Base-by-base conservation (phyloP, 2,113 vertebrate species). In the Microcebus griseorufus region DNA sequence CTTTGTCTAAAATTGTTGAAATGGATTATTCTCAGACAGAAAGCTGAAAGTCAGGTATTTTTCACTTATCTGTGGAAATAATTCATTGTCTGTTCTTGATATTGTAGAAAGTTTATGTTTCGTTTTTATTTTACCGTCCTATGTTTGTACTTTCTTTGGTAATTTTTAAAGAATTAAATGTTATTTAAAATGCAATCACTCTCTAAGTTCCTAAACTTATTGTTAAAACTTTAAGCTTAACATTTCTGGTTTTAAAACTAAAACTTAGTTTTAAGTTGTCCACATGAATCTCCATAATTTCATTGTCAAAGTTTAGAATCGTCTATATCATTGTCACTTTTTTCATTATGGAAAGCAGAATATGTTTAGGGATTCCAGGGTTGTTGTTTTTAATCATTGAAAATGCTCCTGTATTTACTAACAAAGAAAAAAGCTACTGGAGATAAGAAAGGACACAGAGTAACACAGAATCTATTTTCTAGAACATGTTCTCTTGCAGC, bases 301-400 rank as follows among this genome's bases (percentile, higher is more conserved):
- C 76, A 34, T 83, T 97, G 37, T 93, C 69, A 86, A 51, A 73
- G 85, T 96, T 86, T 90, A 23, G 42, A 91, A 88, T 64, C 32
- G 3, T 55, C 80, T 69, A 20, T 84, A 81, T 48, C n/a, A 69
- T 53, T 55, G 29, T 39, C 32, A 70, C 7, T 78, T 58, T 75
- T 65, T 84, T 90, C 37, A 73, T 83, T 92, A 32, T 32, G 10
- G n/a, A 84, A 75, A 67, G 16, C 34, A 62, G 3, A 62, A 18
- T 60, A 60, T 53, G 5, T 60, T 93, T 95, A 64, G 12, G 5
- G 20, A 75, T 70, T 69, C n/a, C 62, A 45, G 3, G 8, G 5
- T 62, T 86, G 4, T 18, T 96, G 3, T 79, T 95, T 94, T 87
- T 42, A 91, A 89, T 87, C 51, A 55, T 1, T 70, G 51, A 64